Base-by-base conservation (phyloP, 2,888 invertebrate species). In the Lamproptera curius region DNA sequence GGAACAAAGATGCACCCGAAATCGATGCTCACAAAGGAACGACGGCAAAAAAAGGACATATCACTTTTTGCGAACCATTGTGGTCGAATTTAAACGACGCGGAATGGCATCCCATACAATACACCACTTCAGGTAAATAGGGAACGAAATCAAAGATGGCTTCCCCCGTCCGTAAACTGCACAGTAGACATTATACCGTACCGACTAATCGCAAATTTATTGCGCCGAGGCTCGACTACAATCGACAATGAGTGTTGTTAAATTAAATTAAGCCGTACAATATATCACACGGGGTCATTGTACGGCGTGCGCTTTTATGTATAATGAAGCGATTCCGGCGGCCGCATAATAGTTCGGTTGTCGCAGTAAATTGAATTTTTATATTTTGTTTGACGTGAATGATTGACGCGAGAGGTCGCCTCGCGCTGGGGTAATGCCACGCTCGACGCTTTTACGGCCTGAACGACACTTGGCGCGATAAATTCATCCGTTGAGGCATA, bases 311-410 rank as follows among this genome's bases (percentile, higher is more conserved):
- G 28, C 69, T 67, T 77, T 84, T 80, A 80, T 76, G 67, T 69
- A 62, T 61, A 86, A 86, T 88, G 86, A 84, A 87, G 86, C 74
- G 65, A 69, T 85, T 76, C 73, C 62, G 67, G 67, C 67, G 65
- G 62, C 72, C 74, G 59, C 81, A 83, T 81, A 78, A 83, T 76
- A 61, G 72, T 62, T 57, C 65, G 61, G 70, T 74, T 75, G 71
- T 66, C 57, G 67, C 61, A 69, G 73, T 80, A 77, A 85, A 86
- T 86, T 82, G 75, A 78, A 28, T 78, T 87, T 87, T 87, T 83
- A 87, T 85, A 81, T 72, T 87, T 87, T 87, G 88, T 88, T 88
- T 88, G 87, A 88, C 88, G 62, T 72, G 70, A 76, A 76, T 85
- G 85, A 88, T 87, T 86, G 87, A 88, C 85, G 77, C 77, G 79